Base-by-base conservation (phyloP, 2,888 invertebrate genomes). In the Trachelus troglodyta region DNA sequence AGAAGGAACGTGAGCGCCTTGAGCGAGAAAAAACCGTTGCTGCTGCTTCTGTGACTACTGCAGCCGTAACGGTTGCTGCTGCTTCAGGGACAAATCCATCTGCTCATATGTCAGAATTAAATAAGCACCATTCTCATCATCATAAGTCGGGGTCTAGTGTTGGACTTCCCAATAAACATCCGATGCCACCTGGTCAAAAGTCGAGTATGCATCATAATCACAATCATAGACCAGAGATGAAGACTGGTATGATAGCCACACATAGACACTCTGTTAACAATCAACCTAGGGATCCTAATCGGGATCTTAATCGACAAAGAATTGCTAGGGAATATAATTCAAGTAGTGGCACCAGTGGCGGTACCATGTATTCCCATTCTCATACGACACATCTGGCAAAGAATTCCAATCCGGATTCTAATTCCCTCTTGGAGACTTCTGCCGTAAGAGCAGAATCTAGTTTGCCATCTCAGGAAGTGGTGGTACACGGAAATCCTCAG, bases 1-100 rank as follows among this genome's bases (percentile, higher is more conserved):
- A 95, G 87, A 92, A 94, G 75, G 93, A 93, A 77, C 91, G 93
- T n/a, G 95, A 95, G 85, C 92, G 94, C 40, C 91, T 94, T 81
- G 94, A 94, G 79, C 88, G 94, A 2, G 94, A 94, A 78, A 90
- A 93, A 80, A 81, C 84, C 4, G 76, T 80, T 6, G 81, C 77
- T 0, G 81, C 83, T 3, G 80, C 76, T 11, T 76, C 78, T 12
- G 35, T 79, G 34, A 77, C 79, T 12, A 79, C 83, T 12, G 12
- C 76, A 69, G 34, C 78, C 75, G 30, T 92, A 89, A 84, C 91
- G 89, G 82, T 80, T n/a, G 35, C 84, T 33, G 77, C 81, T 15
- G 74, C 69, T 30, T 30, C 80, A 82, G 92, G 81, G 91, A 92
- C 76, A 15, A 40, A 40, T 15, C 15, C 40, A 40, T 40, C 40